phyloP scores from a whole-genome alignment of 2,797 vertebrate genomes.

The Setipinna tenuifilis region DNA sequence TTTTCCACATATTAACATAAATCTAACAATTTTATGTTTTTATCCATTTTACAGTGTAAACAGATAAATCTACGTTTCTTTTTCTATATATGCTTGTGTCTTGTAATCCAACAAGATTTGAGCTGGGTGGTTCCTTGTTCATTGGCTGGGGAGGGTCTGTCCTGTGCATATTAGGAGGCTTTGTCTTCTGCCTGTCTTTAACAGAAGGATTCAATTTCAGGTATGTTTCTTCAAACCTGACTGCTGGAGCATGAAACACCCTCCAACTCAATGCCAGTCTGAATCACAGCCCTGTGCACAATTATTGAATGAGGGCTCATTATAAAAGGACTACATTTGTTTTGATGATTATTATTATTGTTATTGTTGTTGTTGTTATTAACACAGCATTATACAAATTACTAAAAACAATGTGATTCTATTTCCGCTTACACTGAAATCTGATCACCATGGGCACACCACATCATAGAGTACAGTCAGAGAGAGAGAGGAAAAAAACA shows the following conservation, averaged over 20 bases:
- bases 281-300: not conserved
- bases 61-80: too few relatives aligned
- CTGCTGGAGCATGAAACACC: not conserved
- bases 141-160: conserved; percentile 81
- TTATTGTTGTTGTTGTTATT: not conserved
- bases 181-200: conserved; percentile 75
- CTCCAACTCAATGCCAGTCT: not conserved
- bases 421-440: not conserved
- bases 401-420: not conserved
- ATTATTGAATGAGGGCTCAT: not conserved
- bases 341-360: not conserved
- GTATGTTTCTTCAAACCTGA: conserved; percentile 45
- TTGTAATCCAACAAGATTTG: conserved; percentile 69
- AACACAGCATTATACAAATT: too few relatives aligned
- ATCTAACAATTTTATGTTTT: not conserved
- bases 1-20: not conserved
- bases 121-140: conserved; percentile 80
- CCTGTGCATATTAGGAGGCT: conserved; percentile 76
- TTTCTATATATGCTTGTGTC: not conserved
- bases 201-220: conserved; percentile 65
- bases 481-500: not conserved
- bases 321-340: not conserved
- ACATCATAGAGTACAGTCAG: too few relatives aligned
- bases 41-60: not conserved
- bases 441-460: not conserved